A percentile compares a stretch with the other conserved stretches of the same genome.
Evolutionary conservation across 2,888 invertebrate genomes (phyloP).

Genomic region (Aethes cnicana): DNA sequence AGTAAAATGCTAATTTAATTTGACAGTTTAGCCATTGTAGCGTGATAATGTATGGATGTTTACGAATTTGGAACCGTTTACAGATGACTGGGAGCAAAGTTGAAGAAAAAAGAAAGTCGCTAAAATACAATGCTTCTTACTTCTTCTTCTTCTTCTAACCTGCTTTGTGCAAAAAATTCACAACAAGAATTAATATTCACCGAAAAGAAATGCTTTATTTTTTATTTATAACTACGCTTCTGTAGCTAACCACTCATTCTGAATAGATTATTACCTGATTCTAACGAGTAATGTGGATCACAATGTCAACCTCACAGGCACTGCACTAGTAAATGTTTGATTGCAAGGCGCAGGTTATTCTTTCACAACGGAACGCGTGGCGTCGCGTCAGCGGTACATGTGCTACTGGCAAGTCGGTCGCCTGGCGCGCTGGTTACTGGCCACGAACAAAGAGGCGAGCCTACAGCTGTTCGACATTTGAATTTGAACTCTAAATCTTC

Average conservation of each 20-base stretch:
- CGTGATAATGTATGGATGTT: no score
- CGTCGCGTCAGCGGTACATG: not conserved
- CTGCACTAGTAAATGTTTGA: constrained; percentile 20
- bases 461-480: constrained; percentile 78
- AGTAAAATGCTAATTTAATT: not conserved
- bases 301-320: constrained; percentile 20
- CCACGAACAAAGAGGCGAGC: constrained; percentile 62
- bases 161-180: not conserved
- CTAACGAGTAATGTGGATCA: constrained; percentile 9
- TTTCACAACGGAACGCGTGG: not conserved
- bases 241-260: not conserved
- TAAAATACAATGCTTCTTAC: not conserved
- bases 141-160: constrained; percentile 10
- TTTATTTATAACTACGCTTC: not conserved
- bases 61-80: no score
- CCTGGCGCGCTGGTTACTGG: not conserved
- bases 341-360: constrained; percentile 6
- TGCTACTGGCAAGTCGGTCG: constrained; percentile 16
- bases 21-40: no score
- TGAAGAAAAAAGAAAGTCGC: constrained; percentile 12
- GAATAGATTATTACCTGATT: constrained; percentile 18
- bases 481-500: constrained; percentile 59
- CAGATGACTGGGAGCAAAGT: no score
- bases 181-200: not conserved
- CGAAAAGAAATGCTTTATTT: constrained; percentile 9